Evolutionary conservation across 1,140 invertebrate species (phyloP).

Genomic region (Heliconius himera): DNA sequence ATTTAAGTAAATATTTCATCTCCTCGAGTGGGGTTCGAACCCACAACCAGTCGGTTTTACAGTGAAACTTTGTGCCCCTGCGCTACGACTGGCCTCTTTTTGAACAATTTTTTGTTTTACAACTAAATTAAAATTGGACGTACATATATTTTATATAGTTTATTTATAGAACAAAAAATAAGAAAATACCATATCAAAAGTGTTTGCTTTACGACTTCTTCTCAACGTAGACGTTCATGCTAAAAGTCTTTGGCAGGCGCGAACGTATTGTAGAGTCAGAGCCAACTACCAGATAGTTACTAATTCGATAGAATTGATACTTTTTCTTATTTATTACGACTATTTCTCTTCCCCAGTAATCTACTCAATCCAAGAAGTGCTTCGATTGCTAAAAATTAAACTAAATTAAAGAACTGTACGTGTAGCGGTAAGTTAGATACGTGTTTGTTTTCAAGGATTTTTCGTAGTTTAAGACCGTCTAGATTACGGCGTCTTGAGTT

Average conservation of each 20-base stretch:
- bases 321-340: constrained; percentile 45
- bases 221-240: background rate
- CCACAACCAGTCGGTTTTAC: too few relatives aligned
- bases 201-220: constrained; percentile 12
- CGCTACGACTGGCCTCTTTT: too few relatives aligned
- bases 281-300: constrained; percentile 40
- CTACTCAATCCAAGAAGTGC: constrained; percentile 30
- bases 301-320: constrained; percentile 46
- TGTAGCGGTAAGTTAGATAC: constrained; percentile 12
- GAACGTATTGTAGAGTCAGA: constrained; percentile 38
- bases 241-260: constrained; percentile 40
- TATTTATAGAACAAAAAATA: too few relatives aligned
- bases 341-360: constrained; percentile 35
- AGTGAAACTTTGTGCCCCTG: too few relatives aligned
- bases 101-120: too few relatives aligned
- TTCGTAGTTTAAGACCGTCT: constrained; percentile 16
- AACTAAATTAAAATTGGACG: too few relatives aligned
- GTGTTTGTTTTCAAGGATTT: constrained; percentile 22
- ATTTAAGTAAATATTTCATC: too few relatives aligned
- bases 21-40: too few relatives aligned
- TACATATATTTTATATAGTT: too few relatives aligned
- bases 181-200: background rate
- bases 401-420: constrained; percentile 23
- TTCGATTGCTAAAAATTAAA: constrained; percentile 37
- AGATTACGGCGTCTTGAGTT: constrained; percentile 10